Evolutionary conservation across 2,113 vertebrate genomes (phyloP).

Genomic region (Laticauda colubrina): DNA sequence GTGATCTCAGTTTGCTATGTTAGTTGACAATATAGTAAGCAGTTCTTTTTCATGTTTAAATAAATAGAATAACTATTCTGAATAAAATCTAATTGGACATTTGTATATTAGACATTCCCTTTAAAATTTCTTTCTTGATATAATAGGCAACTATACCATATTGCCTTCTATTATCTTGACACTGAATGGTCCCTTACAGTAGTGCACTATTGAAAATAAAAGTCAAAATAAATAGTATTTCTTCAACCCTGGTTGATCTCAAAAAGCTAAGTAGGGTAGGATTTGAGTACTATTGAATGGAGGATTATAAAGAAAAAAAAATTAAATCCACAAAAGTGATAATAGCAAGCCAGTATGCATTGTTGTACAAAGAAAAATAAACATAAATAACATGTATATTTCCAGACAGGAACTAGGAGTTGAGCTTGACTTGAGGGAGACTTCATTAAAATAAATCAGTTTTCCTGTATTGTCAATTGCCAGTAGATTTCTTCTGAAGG

Average conservation of each 20-base stretch:
- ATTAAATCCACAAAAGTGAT: neutral
- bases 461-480: neutral
- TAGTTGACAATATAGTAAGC: neutral
- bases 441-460: neutral
- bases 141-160: neutral
- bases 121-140: neutral
- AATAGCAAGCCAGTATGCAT: neutral
- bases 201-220: neutral
- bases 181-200: neutral
- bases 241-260: neutral
- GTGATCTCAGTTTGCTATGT: neutral
- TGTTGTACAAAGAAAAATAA: neutral
- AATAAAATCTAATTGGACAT: neutral
- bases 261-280: neutral
- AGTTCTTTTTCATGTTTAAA: neutral
- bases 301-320: neutral
- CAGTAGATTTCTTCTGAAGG: neutral
- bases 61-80: neutral
- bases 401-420: neutral
- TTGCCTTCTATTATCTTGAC: neutral
- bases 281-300: neutral
- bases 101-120: neutral
- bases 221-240: neutral
- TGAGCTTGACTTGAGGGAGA: neutral
- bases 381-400: neutral